These are phyloP conservation scores for Ameiurus melas DNA, from an alignment of 2,113 vertebrate genomes.

Conservation along the genomic window DNA sequence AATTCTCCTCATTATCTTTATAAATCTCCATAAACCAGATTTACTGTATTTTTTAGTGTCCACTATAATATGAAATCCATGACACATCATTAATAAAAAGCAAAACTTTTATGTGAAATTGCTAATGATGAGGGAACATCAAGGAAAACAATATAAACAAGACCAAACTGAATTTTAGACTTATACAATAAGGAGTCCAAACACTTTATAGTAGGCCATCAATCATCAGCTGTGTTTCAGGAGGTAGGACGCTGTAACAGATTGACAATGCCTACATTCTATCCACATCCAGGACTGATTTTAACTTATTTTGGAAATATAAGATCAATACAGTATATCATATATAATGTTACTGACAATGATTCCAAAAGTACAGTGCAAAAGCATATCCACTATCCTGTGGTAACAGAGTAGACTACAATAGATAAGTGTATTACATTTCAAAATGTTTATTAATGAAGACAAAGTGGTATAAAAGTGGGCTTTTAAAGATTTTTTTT, in stretches of 20 bases:
- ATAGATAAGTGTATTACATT: neutral
- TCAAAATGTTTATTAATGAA: slow-evolving; percentile 4
- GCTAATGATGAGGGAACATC: neutral
- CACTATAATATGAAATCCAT: neutral
- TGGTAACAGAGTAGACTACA: slow-evolving; percentile 4
- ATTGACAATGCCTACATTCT: neutral
- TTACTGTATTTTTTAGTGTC: neutral
- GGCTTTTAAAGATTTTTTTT: slow-evolving; percentile 13
- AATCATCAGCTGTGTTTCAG: neutral
- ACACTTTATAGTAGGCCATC: neutral
- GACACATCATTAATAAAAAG: neutral
- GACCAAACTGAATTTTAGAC: neutral
- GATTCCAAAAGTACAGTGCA: neutral
- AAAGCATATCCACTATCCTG: slow-evolving; percentile 16
- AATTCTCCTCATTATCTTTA: neutral
- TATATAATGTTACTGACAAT: neutral
- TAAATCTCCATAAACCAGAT: neutral
- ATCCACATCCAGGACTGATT: neutral
- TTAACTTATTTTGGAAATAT: neutral
- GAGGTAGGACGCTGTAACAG: neutral
- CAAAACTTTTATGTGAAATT: neutral
- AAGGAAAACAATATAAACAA: neutral
- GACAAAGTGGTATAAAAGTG: neutral
- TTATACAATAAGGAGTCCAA: neutral
- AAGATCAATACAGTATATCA: neutral